A percentile compares a stretch with the other conserved stretches of the same genome.
Evolutionary conservation across 2,888 invertebrate genomes (phyloP).

Genomic region (Muscina levida): DNA sequence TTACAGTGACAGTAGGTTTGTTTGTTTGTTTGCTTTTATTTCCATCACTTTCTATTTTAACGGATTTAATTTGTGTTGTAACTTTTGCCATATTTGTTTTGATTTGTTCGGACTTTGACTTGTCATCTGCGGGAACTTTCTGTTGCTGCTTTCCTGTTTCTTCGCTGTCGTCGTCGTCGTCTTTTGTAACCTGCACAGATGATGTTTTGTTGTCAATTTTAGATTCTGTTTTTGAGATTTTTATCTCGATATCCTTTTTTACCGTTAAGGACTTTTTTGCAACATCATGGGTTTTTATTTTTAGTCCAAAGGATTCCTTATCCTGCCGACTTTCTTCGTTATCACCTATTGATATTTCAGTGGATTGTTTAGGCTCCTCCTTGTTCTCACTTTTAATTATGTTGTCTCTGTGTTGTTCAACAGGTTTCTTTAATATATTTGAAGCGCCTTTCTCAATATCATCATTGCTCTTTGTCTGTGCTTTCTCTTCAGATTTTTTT

Average conservation of each 20-base stretch:
- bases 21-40: slow-evolving; percentile 10
- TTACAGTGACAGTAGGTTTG: neutral
- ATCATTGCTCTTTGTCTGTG: slow-evolving; percentile 3
- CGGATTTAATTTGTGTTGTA: too few species aligned
- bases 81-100: neutral
- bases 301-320: too few species aligned
- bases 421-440: neutral
- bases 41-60: neutral
- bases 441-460: too few species aligned
- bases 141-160: too few species aligned
- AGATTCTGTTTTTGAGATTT: too few species aligned
- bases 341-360: too few species aligned
- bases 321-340: too few species aligned
- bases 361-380: neutral
- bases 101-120: neutral
- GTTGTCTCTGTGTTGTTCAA: neutral
- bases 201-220: too few species aligned
- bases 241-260: too few species aligned
- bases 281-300: neutral
- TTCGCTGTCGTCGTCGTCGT: neutral
- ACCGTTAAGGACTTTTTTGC: neutral
- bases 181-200: neutral
- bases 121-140: neutral
- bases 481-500: neutral
- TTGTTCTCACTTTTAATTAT: neutral